These are phyloP conservation scores for Drosophila rubida DNA, from an alignment of 2,888 invertebrate genomes.

Conservation along the genomic window DNA sequence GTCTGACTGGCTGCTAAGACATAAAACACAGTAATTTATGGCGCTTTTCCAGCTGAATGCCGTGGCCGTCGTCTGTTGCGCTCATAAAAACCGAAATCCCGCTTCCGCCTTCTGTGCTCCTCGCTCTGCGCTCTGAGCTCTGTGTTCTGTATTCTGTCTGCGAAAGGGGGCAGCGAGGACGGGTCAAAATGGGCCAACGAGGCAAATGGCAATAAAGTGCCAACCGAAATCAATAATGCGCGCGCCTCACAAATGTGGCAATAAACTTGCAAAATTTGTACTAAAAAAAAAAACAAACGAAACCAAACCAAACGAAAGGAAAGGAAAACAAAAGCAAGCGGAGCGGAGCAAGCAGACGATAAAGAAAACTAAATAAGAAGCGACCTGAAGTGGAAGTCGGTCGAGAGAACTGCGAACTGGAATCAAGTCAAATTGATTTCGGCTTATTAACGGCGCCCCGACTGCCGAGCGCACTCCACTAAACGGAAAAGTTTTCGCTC, in stretches of 20 bases:
- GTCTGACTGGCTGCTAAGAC: constrained; percentile 57
- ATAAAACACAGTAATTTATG: constrained; percentile 75
- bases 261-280: constrained; percentile 63
- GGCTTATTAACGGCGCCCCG: constrained; percentile 53
- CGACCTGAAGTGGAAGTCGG: constrained; percentile 38
- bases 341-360: too few species aligned
- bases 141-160: too few species aligned
- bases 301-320: background rate
- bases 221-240: constrained; percentile 60
- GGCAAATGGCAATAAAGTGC: constrained; percentile 61
- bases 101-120: background rate
- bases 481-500: constrained; percentile 60
- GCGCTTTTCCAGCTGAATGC: constrained; percentile 68
- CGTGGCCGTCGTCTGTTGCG: constrained; percentile 61
- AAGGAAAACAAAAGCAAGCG: constrained; percentile 1
- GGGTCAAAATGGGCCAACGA: constrained; percentile 42
- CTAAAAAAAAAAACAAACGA: constrained; percentile 17
- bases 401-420: constrained; percentile 21
- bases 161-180: constrained; percentile 5
- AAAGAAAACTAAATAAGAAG: constrained; percentile 45
- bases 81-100: constrained; percentile 55
- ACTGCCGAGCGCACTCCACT: constrained; percentile 36
- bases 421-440: constrained; percentile 60
- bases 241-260: constrained; percentile 59
- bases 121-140: too few species aligned